Conservation (phyloP, 1,140 invertebrate genomes). For the Ladona fulva region DNA sequence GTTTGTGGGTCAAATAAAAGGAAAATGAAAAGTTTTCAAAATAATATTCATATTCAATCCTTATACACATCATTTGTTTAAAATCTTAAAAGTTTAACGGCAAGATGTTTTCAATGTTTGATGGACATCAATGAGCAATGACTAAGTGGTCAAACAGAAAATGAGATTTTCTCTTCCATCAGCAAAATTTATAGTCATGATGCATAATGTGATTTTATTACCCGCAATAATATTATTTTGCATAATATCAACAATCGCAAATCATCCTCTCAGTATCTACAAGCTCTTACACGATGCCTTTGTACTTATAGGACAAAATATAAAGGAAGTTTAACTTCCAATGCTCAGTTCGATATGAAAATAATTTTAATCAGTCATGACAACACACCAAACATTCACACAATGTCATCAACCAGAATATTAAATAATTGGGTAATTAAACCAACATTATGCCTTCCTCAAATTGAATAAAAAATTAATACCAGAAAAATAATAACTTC, state of each 20-base stretch:
- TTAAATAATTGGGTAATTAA: neutral
- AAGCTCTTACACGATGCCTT: conserved; percentile 4
- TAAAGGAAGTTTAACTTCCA: neutral
- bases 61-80: too few species aligned
- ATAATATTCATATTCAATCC: too few species aligned
- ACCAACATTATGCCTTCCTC: too few species aligned
- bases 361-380: conserved; percentile 7
- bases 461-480: too few species aligned
- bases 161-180: too few species aligned
- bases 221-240: neutral
- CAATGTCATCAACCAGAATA: neutral
- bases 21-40: too few species aligned
- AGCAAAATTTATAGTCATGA: neutral
- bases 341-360: neutral
- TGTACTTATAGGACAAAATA: conserved; percentile 10
- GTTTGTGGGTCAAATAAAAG: neutral
- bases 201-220: conserved; percentile 4
- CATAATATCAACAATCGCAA: neutral
- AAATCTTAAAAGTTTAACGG: too few species aligned
- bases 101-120: too few species aligned
- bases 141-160: too few species aligned
- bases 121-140: too few species aligned
- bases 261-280: neutral
- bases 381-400: conserved; percentile 5
- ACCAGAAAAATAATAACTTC: too few species aligned